Evolutionary conservation across 2,888 invertebrate genomes (phyloP).

Genomic region (Eupithecia centaureata): DNA sequence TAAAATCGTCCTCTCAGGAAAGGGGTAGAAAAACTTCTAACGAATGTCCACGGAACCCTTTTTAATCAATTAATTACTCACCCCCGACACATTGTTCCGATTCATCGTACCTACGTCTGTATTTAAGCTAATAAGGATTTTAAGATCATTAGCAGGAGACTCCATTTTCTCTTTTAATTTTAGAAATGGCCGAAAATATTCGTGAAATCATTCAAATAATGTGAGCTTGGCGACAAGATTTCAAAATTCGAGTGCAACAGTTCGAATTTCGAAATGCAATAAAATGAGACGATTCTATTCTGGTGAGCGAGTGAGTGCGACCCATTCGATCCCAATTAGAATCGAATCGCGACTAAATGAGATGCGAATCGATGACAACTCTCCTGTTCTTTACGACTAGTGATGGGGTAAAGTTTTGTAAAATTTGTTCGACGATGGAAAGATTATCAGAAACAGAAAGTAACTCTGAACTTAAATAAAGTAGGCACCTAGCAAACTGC

Average conservation of each 20-base stretch:
- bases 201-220: not conserved
- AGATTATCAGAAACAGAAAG: not conserved
- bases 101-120: slow-evolving; percentile 46
- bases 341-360: slow-evolving; percentile 69
- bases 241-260: slow-evolving; percentile 16
- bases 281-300: slow-evolving; percentile 34
- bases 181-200: not conserved
- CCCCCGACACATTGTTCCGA: slow-evolving; percentile 67
- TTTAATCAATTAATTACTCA: slow-evolving; percentile 80
- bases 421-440: not conserved
- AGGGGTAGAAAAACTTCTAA: slow-evolving; percentile 75
- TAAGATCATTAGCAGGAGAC: slow-evolving; percentile 16
- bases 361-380: slow-evolving; percentile 62
- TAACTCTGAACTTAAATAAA: not conserved
- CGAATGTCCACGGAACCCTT: slow-evolving; percentile 73
- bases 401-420: slow-evolving; percentile 30
- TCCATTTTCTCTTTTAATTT: slow-evolving; percentile 9
- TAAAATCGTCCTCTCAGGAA: slow-evolving; percentile 57
- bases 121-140: slow-evolving; percentile 33
- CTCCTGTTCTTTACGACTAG: slow-evolving; percentile 38
- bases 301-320: slow-evolving; percentile 43
- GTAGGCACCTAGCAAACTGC: not conserved
- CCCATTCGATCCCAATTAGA: slow-evolving; percentile 71
- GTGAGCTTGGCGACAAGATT: not conserved
- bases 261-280: slow-evolving; percentile 28